Conservation (phyloP, 53 echinoderm and acorn worm genomes). For the Pentamera pediparva region DNA sequence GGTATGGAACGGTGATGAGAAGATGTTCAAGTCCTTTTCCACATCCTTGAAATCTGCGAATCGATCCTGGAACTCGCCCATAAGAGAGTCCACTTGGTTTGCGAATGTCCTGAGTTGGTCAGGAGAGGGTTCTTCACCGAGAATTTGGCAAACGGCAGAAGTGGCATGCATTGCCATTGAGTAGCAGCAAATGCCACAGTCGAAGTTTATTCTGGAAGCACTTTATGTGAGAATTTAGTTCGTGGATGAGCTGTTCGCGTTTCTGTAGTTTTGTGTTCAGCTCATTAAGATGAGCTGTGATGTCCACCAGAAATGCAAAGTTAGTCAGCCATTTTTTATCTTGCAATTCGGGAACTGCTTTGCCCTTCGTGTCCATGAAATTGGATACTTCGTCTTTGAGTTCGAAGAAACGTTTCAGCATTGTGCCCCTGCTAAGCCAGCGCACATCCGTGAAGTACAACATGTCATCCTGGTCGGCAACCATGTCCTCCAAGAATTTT, state of each 20-base stretch:
- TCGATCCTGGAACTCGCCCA: not conserved
- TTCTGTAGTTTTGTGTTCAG: not conserved
- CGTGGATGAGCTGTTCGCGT: not conserved
- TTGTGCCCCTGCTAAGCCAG: not conserved
- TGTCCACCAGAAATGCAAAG: not conserved
- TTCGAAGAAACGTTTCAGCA: not conserved
- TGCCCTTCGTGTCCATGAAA: constrained; percentile 1
- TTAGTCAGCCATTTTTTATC: constrained; percentile 5
- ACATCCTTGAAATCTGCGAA: not conserved
- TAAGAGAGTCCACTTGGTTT: too few species aligned
- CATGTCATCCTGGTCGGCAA: not conserved
- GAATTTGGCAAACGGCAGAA: not conserved
- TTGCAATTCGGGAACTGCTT: not conserved
- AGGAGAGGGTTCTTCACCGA: too few species aligned
- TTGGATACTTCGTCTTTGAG: not conserved
- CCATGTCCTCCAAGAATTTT: not conserved
- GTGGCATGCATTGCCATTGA: not conserved
- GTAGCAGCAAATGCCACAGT: not conserved
- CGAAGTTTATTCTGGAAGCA: not conserved
- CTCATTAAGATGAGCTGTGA: not conserved
- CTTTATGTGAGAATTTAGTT: not conserved
- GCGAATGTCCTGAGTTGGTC: too few species aligned
- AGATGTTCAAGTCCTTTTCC: not conserved
- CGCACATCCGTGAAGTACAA: not conserved
- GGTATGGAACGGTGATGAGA: not conserved